These are phyloP conservation scores for Poeciliopsis occidentalis DNA, from an alignment of 2,113 vertebrate species.

Conservation along the genomic window DNA sequence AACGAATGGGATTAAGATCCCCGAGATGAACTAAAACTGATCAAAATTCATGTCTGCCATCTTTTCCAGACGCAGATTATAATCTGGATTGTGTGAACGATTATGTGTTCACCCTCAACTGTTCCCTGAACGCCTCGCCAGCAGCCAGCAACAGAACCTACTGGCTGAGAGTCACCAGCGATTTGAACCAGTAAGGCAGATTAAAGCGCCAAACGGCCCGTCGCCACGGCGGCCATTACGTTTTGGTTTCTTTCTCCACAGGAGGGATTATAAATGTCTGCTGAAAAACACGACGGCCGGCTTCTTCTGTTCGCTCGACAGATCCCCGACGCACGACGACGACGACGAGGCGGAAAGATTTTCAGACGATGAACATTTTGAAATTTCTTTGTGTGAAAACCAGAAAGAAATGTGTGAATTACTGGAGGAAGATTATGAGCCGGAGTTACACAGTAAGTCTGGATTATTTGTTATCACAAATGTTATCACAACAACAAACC, in stretches of 20 bases:
- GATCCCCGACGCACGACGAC: fast-evolving
- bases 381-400: conserved; percentile 56
- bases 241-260: conserved; percentile 19
- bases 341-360: fast-evolving
- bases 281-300: conserved; percentile 3
- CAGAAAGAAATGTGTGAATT: conserved; percentile 17
- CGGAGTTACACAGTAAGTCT: conserved; percentile 54
- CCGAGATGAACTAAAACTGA: too few relatives aligned
- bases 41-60: neutral
- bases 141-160: conserved; percentile 12
- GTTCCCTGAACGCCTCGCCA: conserved; percentile 46
- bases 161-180: conserved; percentile 34
- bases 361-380: conserved; percentile 2
- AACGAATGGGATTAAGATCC: neutral
- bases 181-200: neutral
- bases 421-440: conserved; percentile 10
- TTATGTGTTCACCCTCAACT: conserved; percentile 66
- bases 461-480: too few relatives aligned
- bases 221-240: neutral
- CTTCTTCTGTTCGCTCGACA: conserved; percentile 46
- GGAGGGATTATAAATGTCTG: neutral
- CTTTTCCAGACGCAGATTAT: neutral
- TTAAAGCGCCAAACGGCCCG: too few relatives aligned
- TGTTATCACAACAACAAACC: neutral
- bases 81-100: conserved; percentile 64